phyloP scores from a whole-genome alignment of 1,140 invertebrate genomes.

The Brachionus manjavacas region DNA sequence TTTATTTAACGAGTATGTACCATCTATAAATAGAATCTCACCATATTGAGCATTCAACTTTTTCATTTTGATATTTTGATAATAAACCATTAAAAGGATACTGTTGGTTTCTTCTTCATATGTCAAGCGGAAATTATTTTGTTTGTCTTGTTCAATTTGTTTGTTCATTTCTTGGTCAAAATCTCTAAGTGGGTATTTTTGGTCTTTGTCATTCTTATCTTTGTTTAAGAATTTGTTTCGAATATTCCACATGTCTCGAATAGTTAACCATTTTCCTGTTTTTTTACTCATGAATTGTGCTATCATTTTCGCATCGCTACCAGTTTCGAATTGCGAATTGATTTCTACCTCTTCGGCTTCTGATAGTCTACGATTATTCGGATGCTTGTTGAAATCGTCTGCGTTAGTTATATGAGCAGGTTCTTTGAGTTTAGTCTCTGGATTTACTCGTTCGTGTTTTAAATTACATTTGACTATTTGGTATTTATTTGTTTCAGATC shows the following conservation, averaged over 20 bases:
- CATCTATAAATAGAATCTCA: too few species aligned
- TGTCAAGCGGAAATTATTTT: not conserved
- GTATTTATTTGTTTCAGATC: too few species aligned
- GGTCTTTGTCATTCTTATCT: not conserved
- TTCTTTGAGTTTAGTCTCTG: too few species aligned
- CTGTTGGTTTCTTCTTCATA: not conserved
- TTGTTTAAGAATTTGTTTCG: not conserved
- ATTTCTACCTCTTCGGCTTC: not conserved
- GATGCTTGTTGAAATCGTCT: not conserved
- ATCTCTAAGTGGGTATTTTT: not conserved
- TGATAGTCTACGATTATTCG: not conserved
- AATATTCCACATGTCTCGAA: not conserved
- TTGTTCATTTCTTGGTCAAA: not conserved
- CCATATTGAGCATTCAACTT: too few species aligned
- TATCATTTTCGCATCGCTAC: not conserved
- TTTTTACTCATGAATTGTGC: not conserved
- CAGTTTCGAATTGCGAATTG: not conserved
- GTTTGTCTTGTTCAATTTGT: not conserved
- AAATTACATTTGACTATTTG: too few species aligned
- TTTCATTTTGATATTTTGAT: not conserved
- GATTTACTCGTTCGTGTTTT: too few species aligned
- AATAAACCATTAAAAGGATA: not conserved
- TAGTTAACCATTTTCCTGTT: not conserved
- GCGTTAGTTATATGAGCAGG: too few species aligned
- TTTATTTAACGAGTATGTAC: too few species aligned